Conservation (phyloP, 2,797 vertebrate genomes). For the Avahi laniger region DNA sequence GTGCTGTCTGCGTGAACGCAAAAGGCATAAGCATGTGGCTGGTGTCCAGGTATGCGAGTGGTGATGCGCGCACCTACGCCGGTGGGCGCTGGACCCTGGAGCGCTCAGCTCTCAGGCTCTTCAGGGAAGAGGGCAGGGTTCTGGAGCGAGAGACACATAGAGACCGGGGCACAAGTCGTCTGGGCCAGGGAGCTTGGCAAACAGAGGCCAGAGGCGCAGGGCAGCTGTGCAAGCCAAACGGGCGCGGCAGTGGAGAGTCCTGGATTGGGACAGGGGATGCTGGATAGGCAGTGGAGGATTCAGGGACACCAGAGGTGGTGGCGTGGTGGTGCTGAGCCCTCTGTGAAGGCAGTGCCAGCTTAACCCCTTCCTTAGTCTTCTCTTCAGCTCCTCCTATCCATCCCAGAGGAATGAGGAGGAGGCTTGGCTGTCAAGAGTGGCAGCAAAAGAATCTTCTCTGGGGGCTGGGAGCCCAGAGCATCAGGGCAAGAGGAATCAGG, state of each 20-base stretch:
- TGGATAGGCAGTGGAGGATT: background rate
- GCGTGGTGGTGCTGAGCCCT: background rate
- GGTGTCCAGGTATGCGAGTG: background rate
- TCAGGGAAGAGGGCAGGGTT: background rate
- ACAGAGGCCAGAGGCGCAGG: background rate
- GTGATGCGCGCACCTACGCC: no score
- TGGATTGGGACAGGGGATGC: background rate
- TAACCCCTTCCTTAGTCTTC: background rate
- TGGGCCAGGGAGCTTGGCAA: background rate
- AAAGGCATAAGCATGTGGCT: background rate
- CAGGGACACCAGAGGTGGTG: background rate
- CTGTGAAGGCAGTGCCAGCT: background rate
- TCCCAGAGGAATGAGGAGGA: background rate
- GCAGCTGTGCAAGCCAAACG: background rate
- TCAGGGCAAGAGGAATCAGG: background rate
- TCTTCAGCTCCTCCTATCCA: background rate
- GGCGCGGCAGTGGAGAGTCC: background rate
- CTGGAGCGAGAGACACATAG: background rate
- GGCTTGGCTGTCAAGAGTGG: background rate
- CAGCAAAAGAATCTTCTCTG: background rate
- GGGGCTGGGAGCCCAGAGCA: accelerated
- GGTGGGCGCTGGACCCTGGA: background rate
- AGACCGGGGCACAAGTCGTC: background rate
- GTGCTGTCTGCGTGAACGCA: background rate
- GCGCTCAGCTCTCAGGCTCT: background rate